Evolutionary conservation across 1,140 invertebrate species (phyloP).

Genomic region (Dreissena polymorpha): DNA sequence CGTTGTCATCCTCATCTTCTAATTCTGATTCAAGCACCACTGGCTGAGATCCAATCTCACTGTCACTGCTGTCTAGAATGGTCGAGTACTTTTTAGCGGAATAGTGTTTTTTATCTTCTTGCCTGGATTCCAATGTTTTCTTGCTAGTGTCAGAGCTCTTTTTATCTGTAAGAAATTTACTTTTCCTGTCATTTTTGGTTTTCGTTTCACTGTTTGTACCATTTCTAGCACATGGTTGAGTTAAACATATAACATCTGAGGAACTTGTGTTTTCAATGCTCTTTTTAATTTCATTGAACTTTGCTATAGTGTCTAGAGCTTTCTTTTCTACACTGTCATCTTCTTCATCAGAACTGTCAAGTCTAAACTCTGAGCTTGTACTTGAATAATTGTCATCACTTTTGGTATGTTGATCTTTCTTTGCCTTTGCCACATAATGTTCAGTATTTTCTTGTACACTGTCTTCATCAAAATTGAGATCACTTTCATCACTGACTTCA

Average conservation of each 20-base stretch:
- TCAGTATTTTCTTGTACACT: too few species aligned
- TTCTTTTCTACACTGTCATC: conserved; percentile 16
- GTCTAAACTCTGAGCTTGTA: conserved; percentile 21
- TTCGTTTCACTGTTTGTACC: background rate
- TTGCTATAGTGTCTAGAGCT: conserved; percentile 28
- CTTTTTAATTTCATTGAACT: conserved; percentile 49
- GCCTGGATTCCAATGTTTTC: too few species aligned
- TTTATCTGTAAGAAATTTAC: background rate
- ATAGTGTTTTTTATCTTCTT: background rate
- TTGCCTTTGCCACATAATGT: too few species aligned
- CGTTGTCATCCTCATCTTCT: background rate
- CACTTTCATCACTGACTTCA: too few species aligned
- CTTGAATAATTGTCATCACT: conserved; percentile 16
- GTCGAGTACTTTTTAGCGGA: conserved; percentile 19
- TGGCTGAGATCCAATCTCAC: background rate
- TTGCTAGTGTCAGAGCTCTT: background rate
- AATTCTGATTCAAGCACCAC: background rate
- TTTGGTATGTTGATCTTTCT: too few species aligned
- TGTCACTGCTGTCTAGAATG: conserved; percentile 31
- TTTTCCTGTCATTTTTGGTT: background rate
- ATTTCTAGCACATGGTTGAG: too few species aligned
- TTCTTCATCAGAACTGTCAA: conserved; percentile 33
- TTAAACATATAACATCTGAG: too few species aligned
- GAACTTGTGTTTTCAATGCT: background rate
- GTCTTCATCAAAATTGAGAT: too few species aligned